Evolutionary conservation across 2,888 invertebrate genomes (phyloP).

Genomic region (Podabrus alpinus): DNA sequence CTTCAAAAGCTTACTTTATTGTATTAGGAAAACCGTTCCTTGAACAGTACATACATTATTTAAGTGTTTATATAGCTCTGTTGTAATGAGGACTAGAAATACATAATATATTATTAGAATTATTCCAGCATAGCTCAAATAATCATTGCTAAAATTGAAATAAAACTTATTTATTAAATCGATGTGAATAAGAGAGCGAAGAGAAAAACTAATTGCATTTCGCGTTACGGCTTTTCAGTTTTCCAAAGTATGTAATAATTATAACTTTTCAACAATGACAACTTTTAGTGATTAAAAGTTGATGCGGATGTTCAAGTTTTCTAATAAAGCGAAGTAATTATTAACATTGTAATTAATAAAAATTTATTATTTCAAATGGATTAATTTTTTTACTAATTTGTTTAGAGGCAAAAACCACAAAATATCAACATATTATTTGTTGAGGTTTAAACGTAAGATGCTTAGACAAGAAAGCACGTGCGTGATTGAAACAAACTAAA

Average conservation of each 20-base stretch:
- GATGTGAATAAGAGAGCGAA: neutral
- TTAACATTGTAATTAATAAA: neutral
- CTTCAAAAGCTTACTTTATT: constrained; percentile 19
- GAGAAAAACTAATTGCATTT: neutral
- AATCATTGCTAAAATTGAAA: neutral
- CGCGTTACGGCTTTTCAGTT: neutral
- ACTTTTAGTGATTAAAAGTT: constrained; percentile 14
- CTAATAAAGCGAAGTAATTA: neutral
- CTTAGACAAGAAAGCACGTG: too few species aligned
- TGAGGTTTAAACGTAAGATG: too few species aligned
- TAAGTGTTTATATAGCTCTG: constrained; percentile 19
- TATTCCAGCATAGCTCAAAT: neutral
- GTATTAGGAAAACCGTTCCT: constrained; percentile 19
- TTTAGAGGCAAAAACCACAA: neutral
- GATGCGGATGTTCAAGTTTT: neutral
- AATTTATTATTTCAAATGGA: neutral
- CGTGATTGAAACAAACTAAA: neutral
- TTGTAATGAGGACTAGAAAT: constrained; percentile 12
- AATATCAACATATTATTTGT: neutral
- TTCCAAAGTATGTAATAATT: constrained; percentile 4
- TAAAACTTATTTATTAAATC: neutral
- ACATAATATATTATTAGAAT: neutral
- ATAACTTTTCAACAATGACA: constrained; percentile 11
- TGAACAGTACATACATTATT: constrained; percentile 13
- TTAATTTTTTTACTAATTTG: neutral